Base-by-base conservation (phyloP, 2,113 vertebrate species). In the Rhadina sibilatrix region DNA sequence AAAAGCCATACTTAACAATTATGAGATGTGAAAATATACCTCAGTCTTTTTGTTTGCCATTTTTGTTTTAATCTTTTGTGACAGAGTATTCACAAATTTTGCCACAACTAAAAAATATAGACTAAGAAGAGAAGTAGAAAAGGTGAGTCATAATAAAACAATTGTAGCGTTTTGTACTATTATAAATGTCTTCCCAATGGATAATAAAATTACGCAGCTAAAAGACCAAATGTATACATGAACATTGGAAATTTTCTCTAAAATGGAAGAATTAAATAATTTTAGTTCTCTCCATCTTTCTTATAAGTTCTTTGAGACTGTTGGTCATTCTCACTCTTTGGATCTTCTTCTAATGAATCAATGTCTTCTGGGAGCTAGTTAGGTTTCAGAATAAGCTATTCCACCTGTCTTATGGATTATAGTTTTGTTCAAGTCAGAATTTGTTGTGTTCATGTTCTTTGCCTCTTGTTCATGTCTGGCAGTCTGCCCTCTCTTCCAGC, bases 111-210 rank as follows among this genome's bases (percentile, higher is more conserved):
- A 82, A 70, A 65, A 31, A 44, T 11, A 0, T 22, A 28, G 69
- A 52, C 16, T 56, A 77, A 56, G 31, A 64, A 64, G 23, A 63
- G 22, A 91, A 66, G 11, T 8, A 80, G n/a, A 37, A 88, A 80
- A 88, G 1, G 0, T 20, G 72, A 44, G 6, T 52, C 6, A 31
- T 38, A 59, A 70, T 38, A 57, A 15, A 82, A 35, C 37, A 56
- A 42, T 10, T 64, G 13, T 21, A 37, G 10, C 70, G 75, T 5
- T 66, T 75, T 38, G 2, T 46, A 16, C 6, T 87, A 20, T 49
- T 70, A 42, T 14, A 87, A 87, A 57, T 69, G 3, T 4, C 15
- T 1, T 77, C 6, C 25, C 3, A 0, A 0, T 49, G 25, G 21
- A 8, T 81, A 17, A 27, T 15, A 53, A 47, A 77, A 64, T 44